phyloP scores from a whole-genome alignment of 2,113 vertebrate species.

The Galeopterus variegatus region DNA sequence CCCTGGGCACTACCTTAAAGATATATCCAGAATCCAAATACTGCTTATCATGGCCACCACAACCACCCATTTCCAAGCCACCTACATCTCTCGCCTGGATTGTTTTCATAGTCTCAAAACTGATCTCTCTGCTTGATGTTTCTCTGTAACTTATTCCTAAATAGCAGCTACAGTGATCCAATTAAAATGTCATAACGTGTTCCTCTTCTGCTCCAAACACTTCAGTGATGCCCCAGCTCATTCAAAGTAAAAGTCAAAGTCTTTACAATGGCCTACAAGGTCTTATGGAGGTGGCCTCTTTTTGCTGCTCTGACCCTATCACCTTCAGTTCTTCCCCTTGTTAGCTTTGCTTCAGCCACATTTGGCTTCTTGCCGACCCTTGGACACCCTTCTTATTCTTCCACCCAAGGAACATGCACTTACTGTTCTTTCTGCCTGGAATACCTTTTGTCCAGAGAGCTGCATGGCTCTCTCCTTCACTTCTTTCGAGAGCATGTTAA shows the following conservation, averaged over 20 bases:
- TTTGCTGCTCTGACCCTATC: not conserved
- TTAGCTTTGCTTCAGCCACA: not conserved
- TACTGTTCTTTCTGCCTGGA: not conserved
- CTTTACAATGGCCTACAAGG: not conserved
- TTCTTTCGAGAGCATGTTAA: not conserved
- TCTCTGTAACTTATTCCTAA: not conserved
- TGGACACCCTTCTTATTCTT: not conserved
- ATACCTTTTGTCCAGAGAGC: not conserved
- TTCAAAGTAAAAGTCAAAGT: slow-evolving; percentile 17
- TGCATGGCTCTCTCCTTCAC: not conserved
- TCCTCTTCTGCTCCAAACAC: not conserved
- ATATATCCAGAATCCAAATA: not conserved
- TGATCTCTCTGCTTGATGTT: not conserved
- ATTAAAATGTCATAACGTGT: not conserved
- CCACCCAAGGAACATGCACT: not conserved
- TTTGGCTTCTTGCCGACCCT: not conserved
- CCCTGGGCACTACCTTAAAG: not conserved
- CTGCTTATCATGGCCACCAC: not conserved
- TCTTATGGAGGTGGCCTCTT: not conserved
- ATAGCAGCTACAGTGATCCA: not conserved
- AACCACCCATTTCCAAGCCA: not conserved
- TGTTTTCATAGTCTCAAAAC: not conserved
- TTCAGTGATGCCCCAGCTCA: not conserved
- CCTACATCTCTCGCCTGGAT: not conserved
- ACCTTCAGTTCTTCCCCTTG: not conserved